Conservation (phyloP, 2,888 invertebrate species). For the Clunio marinus region DNA sequence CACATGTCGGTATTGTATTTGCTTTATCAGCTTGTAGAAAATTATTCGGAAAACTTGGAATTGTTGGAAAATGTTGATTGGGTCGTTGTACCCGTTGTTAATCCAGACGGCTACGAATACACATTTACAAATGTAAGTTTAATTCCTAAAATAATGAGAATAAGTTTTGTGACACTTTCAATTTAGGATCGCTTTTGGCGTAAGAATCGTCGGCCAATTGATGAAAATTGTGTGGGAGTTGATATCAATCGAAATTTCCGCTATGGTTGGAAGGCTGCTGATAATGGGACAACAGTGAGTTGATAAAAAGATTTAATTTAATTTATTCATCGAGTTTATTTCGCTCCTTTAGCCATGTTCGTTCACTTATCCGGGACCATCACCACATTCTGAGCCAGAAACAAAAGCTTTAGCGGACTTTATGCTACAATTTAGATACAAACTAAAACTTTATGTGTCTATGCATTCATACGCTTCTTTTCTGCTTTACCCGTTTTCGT, state of each 20-base stretch:
- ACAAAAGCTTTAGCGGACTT: not conserved
- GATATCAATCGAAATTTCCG: conserved; percentile 75
- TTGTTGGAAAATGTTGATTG: conserved; percentile 60
- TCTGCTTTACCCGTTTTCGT: not conserved
- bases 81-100: conserved; percentile 62
- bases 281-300: conserved; percentile 31
- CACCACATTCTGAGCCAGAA: not conserved
- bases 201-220: conserved; percentile 57
- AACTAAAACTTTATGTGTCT: conserved; percentile 6
- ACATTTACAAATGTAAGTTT: not conserved
- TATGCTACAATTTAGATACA: not conserved
- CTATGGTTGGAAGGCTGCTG: conserved; percentile 57
- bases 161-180: not conserved
- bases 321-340: not conserved
- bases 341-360: not conserved
- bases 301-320: not conserved
- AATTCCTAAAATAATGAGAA: not conserved
- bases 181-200: conserved; percentile 56
- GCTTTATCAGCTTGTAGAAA: conserved; percentile 57
- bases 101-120: conserved; percentile 67
- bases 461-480: conserved; percentile 9
- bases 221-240: conserved; percentile 58
- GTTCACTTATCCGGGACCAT: not conserved
- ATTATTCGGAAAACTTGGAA: conserved; percentile 49
- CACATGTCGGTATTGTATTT: conserved; percentile 58